Percentiles rank a stretch among this genome's conserved stretches.
phyloP scores from a whole-genome alignment of 2,113 vertebrate genomes.

The Tauraco erythrolophus region DNA sequence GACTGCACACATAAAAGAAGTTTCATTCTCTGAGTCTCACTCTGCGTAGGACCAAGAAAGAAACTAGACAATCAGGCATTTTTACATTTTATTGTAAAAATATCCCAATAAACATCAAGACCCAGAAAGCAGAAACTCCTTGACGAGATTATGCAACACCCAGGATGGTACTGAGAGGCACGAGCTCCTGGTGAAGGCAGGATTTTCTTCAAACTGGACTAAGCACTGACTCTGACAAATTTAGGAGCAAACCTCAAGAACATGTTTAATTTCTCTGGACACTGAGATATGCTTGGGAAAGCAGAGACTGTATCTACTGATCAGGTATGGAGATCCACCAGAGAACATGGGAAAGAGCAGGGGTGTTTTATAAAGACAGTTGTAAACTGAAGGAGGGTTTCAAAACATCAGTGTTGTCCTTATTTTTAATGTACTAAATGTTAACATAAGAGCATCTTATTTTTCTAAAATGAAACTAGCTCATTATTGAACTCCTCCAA shows the following conservation, averaged over 20 bases:
- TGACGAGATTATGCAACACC: not conserved
- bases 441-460: not conserved
- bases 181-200: not conserved
- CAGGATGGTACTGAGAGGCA: not conserved
- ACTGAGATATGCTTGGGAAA: not conserved
- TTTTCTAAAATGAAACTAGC: not conserved
- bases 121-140: not conserved
- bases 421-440: not conserved
- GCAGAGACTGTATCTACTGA: not conserved
- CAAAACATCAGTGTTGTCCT: not conserved
- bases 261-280: not conserved
- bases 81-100: not conserved
- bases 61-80: not conserved
- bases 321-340: not conserved
- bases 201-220: not conserved
- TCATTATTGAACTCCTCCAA: not conserved
- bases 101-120: not conserved
- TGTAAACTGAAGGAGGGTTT: not conserved
- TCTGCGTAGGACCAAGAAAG: not conserved
- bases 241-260: not conserved
- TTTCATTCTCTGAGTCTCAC: not conserved
- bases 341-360: not conserved
- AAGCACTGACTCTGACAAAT: not conserved
- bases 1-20: not conserved
- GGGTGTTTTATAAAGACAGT: not conserved